Base-by-base conservation (phyloP, 2,888 invertebrate species). In the Torymus aiolomorphi region DNA sequence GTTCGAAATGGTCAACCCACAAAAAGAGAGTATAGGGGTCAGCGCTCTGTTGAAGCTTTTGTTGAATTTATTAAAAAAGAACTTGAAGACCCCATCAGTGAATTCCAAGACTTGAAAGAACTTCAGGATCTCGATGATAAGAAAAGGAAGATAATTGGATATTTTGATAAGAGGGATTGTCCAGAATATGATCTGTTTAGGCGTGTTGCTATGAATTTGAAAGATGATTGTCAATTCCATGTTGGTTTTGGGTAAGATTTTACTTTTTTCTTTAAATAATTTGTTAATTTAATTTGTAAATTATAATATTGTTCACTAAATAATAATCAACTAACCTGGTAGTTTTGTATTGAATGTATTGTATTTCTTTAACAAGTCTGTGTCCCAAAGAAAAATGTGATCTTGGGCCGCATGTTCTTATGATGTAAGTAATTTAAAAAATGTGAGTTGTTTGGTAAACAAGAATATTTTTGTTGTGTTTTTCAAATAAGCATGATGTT, bases 191-290 rank as follows among this genome's bases (percentile, higher is more conserved):
- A 95, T 84, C 93, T 93, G 71, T 95, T 97, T 88, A 92, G 96
- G 69, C 93, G 94, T 87, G 96, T 96, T 5, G 97, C 98, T 0
- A 95, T 95, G 8, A 95, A 95, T 87, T 92, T 98, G 11, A 96
- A 98, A 88, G 97, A 99, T 88, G 99, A 99, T 88, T 99, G 99
- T 88, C 93, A 95, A 82, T 99, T 99, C 89, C 95, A 96, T 90
- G 96, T 95, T 86, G 97, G 97, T 0, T 95, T 97, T 91, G 98
- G 97, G 94, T 94, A 91, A 88, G 87, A 76, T 59, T n/a, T 69
- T 49, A 54, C 54, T 18, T 18, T 65, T n/a, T n/a, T n/a, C n/a
- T n/a, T n/a, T n/a, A n/a, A n/a, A 24, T 54, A 66, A 59, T 57
- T 57, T 42, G 14, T 20, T 11, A 62, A n/a, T n/a, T n/a, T n/a